Evolutionary conservation across 2,888 invertebrate species (phyloP).

Genomic region (Xiphydria camelus): DNA sequence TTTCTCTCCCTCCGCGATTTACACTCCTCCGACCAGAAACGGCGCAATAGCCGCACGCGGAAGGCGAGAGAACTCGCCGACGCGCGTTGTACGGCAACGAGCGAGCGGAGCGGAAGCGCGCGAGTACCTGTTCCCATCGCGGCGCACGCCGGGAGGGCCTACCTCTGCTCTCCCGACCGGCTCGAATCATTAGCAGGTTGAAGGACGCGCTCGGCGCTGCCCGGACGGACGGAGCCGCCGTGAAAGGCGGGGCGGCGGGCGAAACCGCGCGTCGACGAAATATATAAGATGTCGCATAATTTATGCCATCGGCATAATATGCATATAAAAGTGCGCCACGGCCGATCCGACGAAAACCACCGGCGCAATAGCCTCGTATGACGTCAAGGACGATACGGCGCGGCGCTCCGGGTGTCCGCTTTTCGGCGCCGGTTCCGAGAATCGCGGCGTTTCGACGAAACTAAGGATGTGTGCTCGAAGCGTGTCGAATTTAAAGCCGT

Average conservation of each 20-base stretch:
- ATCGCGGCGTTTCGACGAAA: constrained; percentile 11
- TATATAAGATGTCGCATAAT: background rate
- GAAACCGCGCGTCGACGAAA: no score
- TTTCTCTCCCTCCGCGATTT: background rate
- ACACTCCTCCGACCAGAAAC: background rate
- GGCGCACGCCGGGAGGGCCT: no score
- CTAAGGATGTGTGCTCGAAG: constrained; percentile 12
- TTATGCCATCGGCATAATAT: background rate
- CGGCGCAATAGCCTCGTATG: no score
- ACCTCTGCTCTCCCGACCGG: no score
- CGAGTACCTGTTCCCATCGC: no score
- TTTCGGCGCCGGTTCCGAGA: constrained; percentile 21
- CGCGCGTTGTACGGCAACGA: no score
- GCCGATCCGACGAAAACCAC: background rate
- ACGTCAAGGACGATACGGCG: constrained; percentile 27
- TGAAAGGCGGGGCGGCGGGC: no score
- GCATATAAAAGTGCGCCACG: background rate
- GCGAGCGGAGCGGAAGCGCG: no score
- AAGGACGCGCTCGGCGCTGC: no score
- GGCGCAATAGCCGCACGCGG: background rate
- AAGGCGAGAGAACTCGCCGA: background rate
- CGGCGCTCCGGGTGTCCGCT: constrained; percentile 12
- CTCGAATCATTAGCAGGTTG: no score
- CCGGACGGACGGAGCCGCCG: no score
- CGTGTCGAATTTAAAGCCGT: no score